These are phyloP conservation scores for Takifugu bimaculatus DNA, from an alignment of 2,113 vertebrate species.

Conservation along the genomic window DNA sequence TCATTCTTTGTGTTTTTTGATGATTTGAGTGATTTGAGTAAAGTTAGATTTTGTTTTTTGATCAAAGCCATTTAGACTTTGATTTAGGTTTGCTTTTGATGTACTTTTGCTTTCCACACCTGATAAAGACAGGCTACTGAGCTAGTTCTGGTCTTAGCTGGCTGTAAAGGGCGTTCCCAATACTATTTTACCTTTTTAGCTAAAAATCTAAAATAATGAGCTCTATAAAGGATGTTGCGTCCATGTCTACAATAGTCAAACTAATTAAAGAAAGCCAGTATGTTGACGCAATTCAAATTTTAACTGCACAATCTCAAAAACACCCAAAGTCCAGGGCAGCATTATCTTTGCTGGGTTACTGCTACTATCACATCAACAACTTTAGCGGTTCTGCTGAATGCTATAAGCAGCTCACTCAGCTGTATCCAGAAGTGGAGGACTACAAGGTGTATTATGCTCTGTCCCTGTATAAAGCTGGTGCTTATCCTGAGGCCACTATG, in stretches of 20 bases:
- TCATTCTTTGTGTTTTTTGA: too few species aligned
- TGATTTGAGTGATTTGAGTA: too few species aligned
- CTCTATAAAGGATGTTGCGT: constrained; percentile 85
- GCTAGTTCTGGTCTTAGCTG: too few species aligned
- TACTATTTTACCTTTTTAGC: neutral
- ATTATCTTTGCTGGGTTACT: constrained; percentile 89
- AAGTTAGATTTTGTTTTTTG: too few species aligned
- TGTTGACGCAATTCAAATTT: constrained; percentile 83
- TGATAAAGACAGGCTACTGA: neutral
- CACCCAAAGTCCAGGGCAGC: constrained; percentile 85
- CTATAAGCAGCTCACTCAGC: constrained; percentile 88
- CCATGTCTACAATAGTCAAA: constrained; percentile 84
- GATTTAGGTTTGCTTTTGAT: too few species aligned
- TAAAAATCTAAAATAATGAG: constrained; percentile 43
- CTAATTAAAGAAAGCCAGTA: constrained; percentile 83
- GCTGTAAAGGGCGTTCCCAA: too few species aligned
- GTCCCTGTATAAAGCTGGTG: constrained; percentile 86
- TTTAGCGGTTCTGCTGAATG: constrained; percentile 87
- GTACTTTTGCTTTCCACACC: too few species aligned
- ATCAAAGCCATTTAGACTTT: too few species aligned
- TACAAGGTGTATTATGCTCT: constrained; percentile 91
- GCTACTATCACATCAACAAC: constrained; percentile 93
- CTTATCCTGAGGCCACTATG: constrained; percentile 84
- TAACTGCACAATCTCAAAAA: constrained; percentile 84
- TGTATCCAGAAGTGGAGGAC: constrained; percentile 87